These are phyloP conservation scores for Lomographa bimaculata DNA, from an alignment of 2,888 invertebrate genomes.

Conservation along the genomic window DNA sequence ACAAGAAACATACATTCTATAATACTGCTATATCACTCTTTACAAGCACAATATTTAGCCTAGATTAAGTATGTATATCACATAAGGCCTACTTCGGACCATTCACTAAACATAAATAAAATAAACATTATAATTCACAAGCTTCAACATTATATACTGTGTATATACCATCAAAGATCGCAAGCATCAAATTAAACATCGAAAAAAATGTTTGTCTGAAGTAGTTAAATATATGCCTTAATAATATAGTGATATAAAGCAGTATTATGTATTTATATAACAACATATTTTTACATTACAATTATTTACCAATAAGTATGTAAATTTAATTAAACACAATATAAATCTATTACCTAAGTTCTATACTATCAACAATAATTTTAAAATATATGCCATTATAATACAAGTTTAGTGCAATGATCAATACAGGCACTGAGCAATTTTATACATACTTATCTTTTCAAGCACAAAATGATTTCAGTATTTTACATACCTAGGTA, in stretches of 20 bases:
- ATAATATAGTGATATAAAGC: slow-evolving; percentile 1
- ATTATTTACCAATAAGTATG: no score
- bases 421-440: slow-evolving; percentile 45
- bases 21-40: slow-evolving; percentile 16
- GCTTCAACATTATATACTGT: no score
- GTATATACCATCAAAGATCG: no score
- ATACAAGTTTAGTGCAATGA: slow-evolving; percentile 35
- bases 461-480: slow-evolving; percentile 21
- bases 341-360: slow-evolving; percentile 27
- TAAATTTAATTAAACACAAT: slow-evolving; percentile 25
- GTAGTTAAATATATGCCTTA: no score
- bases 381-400: slow-evolving; percentile 34
- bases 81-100: no score
- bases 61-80: slow-evolving; percentile 22
- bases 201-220: no score
- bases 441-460: slow-evolving; percentile 34
- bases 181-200: no score
- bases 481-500: slow-evolving; percentile 7
- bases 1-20: slow-evolving; percentile 11
- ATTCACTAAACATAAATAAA: no score
- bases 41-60: slow-evolving; percentile 3
- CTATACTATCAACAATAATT: slow-evolving; percentile 19
- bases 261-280: slow-evolving; percentile 7
- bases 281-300: neutral
- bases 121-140: no score